Evolutionary conservation across 2,888 invertebrate genomes (phyloP).

Genomic region (Tachina fera): DNA sequence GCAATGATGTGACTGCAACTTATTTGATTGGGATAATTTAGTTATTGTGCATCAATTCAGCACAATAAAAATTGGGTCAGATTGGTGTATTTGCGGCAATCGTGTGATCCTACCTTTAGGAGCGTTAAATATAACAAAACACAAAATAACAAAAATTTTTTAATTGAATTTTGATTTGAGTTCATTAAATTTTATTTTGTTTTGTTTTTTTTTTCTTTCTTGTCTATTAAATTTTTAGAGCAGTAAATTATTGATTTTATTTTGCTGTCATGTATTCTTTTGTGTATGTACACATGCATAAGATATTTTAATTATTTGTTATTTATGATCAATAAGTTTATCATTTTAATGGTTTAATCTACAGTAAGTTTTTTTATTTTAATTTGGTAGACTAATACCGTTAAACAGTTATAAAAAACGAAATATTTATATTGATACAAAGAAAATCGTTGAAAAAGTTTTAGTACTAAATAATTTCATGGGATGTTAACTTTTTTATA

Average conservation of each 20-base stretch:
- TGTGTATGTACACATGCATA: background rate
- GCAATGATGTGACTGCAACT: no score
- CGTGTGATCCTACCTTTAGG: no score
- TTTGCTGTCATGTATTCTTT: slow-evolving; percentile 15
- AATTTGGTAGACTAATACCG: background rate
- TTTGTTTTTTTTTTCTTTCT: background rate
- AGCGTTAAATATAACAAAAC: slow-evolving; percentile 46
- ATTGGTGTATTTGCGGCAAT: no score
- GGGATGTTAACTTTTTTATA: background rate
- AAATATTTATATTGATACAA: background rate
- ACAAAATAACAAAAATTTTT: no score
- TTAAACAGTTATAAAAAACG: background rate
- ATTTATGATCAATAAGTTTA: slow-evolving; percentile 55
- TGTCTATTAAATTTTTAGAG: background rate
- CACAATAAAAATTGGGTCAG: no score
- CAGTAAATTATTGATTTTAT: slow-evolving; percentile 11
- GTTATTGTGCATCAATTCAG: no score
- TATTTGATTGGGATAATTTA: no score
- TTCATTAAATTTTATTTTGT: slow-evolving; percentile 45
- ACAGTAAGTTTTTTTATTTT: slow-evolving; percentile 21
- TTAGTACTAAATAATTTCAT: background rate
- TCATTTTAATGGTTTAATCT: slow-evolving; percentile 45
- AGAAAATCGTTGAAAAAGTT: background rate
- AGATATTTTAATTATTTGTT: slow-evolving; percentile 31
- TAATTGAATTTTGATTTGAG: slow-evolving; percentile 59